Percentiles rank a stretch among this genome's conserved stretches.
Conservation (phyloP, 1,140 invertebrate species). For the Zaprionus taronus region DNA sequence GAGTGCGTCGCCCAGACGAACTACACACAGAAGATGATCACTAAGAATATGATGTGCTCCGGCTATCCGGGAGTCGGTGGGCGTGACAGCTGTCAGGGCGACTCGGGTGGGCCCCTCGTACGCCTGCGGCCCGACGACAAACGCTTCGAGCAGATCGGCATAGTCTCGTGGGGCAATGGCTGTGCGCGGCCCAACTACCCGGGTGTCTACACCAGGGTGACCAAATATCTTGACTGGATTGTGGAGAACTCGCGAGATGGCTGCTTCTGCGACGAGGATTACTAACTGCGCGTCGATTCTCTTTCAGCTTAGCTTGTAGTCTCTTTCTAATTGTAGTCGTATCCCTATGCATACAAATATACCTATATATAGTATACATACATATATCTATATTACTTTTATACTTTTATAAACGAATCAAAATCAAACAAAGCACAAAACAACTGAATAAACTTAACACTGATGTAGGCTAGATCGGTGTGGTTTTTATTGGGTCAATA, state of each 20-base stretch:
- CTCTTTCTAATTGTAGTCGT: slow-evolving; percentile 51
- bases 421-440: slow-evolving; percentile 23
- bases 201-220: slow-evolving; percentile 92
- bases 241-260: slow-evolving; percentile 89
- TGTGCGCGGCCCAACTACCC: slow-evolving; percentile 91
- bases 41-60: slow-evolving; percentile 94
- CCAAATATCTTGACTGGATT: slow-evolving; percentile 91
- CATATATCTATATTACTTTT: slow-evolving; percentile 38
- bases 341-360: slow-evolving; percentile 48
- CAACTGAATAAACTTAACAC: slow-evolving; percentile 68
- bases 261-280: slow-evolving; percentile 88
- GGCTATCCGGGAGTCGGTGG: slow-evolving; percentile 90
- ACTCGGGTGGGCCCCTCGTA: slow-evolving; percentile 95
- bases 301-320: slow-evolving; percentile 56
- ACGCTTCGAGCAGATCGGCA: slow-evolving; percentile 91
- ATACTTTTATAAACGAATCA: slow-evolving; percentile 56
- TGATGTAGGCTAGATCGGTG: slow-evolving; percentile 53
- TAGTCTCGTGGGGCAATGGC: slow-evolving; percentile 88
- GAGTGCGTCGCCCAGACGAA: slow-evolving; percentile 91
- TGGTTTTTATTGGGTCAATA: neutral
- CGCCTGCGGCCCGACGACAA: slow-evolving; percentile 89
- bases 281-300: slow-evolving; percentile 44
- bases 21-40: slow-evolving; percentile 91
- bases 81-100: slow-evolving; percentile 95
- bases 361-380: slow-evolving; percentile 42